These are phyloP conservation scores for Aleadryas rufinucha DNA, from an alignment of 2,113 vertebrate species.

Conservation along the genomic window DNA sequence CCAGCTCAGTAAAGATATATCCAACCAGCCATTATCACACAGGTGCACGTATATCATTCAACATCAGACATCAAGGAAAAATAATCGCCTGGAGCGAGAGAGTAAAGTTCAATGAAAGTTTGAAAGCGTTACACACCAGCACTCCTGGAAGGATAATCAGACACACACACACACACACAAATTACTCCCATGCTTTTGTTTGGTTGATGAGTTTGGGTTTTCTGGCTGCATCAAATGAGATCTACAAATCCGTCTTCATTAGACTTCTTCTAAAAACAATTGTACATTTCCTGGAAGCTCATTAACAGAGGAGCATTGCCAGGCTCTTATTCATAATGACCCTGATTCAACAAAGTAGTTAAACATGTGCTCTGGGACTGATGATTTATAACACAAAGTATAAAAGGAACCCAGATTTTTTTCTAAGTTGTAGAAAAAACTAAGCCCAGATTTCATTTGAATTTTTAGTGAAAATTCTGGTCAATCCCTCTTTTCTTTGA, in stretches of 20 bases:
- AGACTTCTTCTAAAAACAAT: constrained; percentile 65
- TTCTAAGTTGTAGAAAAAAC: neutral
- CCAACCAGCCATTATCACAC: constrained; percentile 1
- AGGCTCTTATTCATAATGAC: constrained; percentile 61
- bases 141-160: constrained; percentile 62
- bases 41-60: constrained; percentile 43
- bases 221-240: constrained; percentile 65
- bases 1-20: constrained; percentile 16
- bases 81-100: neutral
- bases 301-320: constrained; percentile 64
- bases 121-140: constrained; percentile 41
- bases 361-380: neutral
- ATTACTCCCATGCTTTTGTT: constrained; percentile 49
- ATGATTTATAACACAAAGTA: neutral
- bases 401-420: neutral
- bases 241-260: constrained; percentile 76
- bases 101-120: constrained; percentile 68
- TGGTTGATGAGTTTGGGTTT: constrained; percentile 69
- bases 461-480: neutral
- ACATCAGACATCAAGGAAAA: constrained; percentile 27
- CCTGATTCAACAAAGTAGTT: constrained; percentile 38
- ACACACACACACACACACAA: neutral
- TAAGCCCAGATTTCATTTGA: neutral
- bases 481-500: neutral
- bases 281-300: constrained; percentile 69